phyloP scores from a whole-genome alignment of 2,888 invertebrate species.

The Merodon equestris region DNA sequence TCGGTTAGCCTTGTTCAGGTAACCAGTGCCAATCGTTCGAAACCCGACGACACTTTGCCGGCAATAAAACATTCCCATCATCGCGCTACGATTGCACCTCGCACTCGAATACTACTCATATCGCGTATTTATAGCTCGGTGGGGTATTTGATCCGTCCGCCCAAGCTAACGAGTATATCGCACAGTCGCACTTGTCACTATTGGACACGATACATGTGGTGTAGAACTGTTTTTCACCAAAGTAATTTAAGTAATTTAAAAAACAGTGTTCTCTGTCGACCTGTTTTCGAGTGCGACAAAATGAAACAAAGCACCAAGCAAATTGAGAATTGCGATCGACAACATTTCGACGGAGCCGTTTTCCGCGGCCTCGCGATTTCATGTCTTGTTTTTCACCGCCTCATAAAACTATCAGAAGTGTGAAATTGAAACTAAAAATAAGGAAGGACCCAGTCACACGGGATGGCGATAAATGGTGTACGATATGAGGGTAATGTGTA shows the following conservation, averaged over 20 bases:
- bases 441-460: not conserved
- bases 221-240: constrained; percentile 27
- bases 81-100: not conserved
- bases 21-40: constrained; percentile 33
- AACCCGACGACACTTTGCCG: constrained; percentile 41
- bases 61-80: constrained; percentile 44
- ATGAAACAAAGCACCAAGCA: constrained; percentile 1
- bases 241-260: constrained; percentile 62
- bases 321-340: not conserved
- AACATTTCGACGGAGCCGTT: constrained; percentile 25
- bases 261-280: constrained; percentile 39
- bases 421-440: constrained; percentile 58
- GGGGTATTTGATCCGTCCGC: constrained; percentile 56
- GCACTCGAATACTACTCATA: not conserved
- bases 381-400: constrained; percentile 47
- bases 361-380: constrained; percentile 38
- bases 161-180: constrained; percentile 15
- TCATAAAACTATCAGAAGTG: constrained; percentile 53
- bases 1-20: constrained; percentile 15
- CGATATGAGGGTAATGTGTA: constrained; percentile 26
- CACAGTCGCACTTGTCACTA: too few species aligned
- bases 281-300: constrained; percentile 35
- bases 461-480: constrained; percentile 32
- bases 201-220: constrained; percentile 1
- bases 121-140: constrained; percentile 44